These are phyloP conservation scores for Mus musculus DNA, from an alignment of 2,113 vertebrate species.

Conservation along the genomic window GRCm39 chr16:84568501-84569000, in stretches of 20 bases:
- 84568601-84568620: not conserved
- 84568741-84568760: not conserved
- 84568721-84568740: not conserved
- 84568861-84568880: not conserved
- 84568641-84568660: not conserved
- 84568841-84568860: not conserved
- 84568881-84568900: not conserved
- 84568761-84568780: not conserved
- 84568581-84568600: conserved; percentile 13
- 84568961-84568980: not conserved
- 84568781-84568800: not conserved
- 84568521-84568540: conserved; percentile 4
- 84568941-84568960: not conserved
- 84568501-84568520: conserved; percentile 25
- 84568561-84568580: not conserved
- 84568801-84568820: not conserved
- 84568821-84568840: not conserved
- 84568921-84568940: not conserved
- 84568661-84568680: not conserved
- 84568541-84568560: not conserved
- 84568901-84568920: not conserved
- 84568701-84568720: not conserved
- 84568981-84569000: not conserved
- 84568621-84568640: conserved; percentile 2
- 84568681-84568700: not conserved